These are phyloP conservation scores for Antheraea yamamai DNA, from an alignment of 2,888 invertebrate genomes.

Conservation along the genomic window DNA sequence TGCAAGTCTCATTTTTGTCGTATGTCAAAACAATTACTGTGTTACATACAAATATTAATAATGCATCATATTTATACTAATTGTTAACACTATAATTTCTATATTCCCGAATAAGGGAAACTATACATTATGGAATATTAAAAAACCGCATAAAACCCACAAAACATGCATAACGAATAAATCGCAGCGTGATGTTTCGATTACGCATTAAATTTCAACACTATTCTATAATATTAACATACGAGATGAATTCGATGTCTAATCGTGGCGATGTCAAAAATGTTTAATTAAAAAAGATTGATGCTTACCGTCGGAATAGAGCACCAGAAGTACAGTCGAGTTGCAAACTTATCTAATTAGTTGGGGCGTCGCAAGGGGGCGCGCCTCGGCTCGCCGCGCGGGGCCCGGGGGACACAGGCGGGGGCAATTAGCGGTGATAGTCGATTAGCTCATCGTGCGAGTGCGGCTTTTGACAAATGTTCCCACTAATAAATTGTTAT, in stretches of 20 bases:
- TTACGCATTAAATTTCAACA: slow-evolving; percentile 64
- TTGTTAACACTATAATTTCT: background rate
- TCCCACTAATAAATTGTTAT: slow-evolving; percentile 73
- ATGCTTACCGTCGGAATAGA: slow-evolving; percentile 76
- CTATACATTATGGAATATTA: background rate
- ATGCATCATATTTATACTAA: background rate
- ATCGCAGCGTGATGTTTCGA: slow-evolving; percentile 37
- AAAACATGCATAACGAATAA: slow-evolving; percentile 20
- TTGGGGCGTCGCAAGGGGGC: slow-evolving; percentile 50
- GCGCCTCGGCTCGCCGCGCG: slow-evolving; percentile 31
- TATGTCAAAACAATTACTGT: no score
- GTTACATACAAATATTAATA: background rate
- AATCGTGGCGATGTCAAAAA: slow-evolving; percentile 80
- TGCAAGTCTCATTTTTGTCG: no score
- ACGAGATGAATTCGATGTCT: slow-evolving; percentile 74
- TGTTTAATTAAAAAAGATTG: slow-evolving; percentile 82
- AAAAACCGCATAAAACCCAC: background rate
- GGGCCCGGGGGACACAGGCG: slow-evolving; percentile 43
- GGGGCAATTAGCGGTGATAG: slow-evolving; percentile 82
- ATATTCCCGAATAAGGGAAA: background rate
- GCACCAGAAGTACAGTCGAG: slow-evolving; percentile 79
- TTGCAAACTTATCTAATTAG: slow-evolving; percentile 83
- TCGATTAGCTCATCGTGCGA: slow-evolving; percentile 81
- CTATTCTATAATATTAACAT: slow-evolving; percentile 67
- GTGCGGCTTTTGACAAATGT: slow-evolving; percentile 81